Base-by-base conservation (phyloP, 1,140 invertebrate species). In the Drosophila pseudoananassae region DNA sequence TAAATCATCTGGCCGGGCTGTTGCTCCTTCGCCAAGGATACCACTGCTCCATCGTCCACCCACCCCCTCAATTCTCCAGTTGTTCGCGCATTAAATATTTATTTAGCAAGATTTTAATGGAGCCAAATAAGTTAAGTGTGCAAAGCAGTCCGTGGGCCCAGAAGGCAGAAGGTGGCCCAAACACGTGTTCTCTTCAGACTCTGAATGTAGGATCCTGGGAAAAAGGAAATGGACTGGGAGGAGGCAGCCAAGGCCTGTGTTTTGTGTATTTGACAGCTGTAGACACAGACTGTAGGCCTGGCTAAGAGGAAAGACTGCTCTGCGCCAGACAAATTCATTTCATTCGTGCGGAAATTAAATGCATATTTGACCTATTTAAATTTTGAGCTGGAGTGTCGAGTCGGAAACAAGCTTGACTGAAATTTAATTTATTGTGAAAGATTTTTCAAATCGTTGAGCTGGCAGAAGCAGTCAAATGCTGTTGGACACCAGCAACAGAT, bases 61-160 rank as follows among this genome's bases (percentile, higher is more conserved):
- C 12, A 56, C 25, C 9, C 25, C 9, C 43, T 10, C 38, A 25
- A 64, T 51, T 57, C 66, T 38, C 56, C 80, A 61, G 79, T 79
- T 85, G 76, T 84, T 85, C 81, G 77, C 81, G 81, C 81, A 84
- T 85, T 84, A 84, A 84, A 84, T 84, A 84, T 84, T 84, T 84
- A 84, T 84, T 84, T 81, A 84, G 81, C 76, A 85, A 74, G 81
- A 84, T 84, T 84, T 84, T 85, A 84, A 84, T 84, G 81, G 81
- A 85, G 81, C 76, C 76, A 77, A 81, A 80, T 76, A 84, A 84
- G 81, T 76, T 84, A 80, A 84, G 80, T 83, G 76, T 83, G 78
- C 65, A 54, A 57, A 65, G 43, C 72, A 75, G 53, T 76, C 51
- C 31, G 56, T 43, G 68, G 65, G 33, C 45, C 14, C n/a, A 40